These are phyloP conservation scores for Condylostylus longicornis DNA, from an alignment of 1,140 invertebrate genomes.

Conservation along the genomic window DNA sequence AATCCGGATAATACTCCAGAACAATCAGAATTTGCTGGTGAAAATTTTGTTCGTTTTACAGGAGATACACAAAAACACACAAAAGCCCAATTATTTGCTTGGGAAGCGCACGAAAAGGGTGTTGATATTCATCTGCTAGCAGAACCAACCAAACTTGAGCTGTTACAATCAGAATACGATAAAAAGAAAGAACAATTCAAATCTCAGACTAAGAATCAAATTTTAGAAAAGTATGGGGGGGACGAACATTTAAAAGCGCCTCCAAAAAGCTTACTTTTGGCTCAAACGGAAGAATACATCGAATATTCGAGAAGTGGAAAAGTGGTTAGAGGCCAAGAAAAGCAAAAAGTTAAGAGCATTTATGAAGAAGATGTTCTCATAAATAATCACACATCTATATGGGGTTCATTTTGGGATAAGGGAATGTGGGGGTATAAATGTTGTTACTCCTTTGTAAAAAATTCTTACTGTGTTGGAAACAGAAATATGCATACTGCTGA, in stretches of 20 bases:
- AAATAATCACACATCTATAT: slow-evolving; percentile 88
- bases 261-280: slow-evolving; percentile 70
- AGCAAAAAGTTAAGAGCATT: slow-evolving; percentile 57
- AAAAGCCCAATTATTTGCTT: slow-evolving; percentile 89
- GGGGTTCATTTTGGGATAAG: slow-evolving; percentile 88
- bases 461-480: slow-evolving; percentile 77
- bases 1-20: slow-evolving; percentile 48
- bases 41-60: slow-evolving; percentile 88
- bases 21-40: slow-evolving; percentile 83
- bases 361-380: slow-evolving; percentile 91
- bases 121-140: slow-evolving; percentile 93
- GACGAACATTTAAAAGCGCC: slow-evolving; percentile 79
- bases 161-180: slow-evolving; percentile 79
- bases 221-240: slow-evolving; percentile 81
- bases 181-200: slow-evolving; percentile 81
- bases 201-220: slow-evolving; percentile 50
- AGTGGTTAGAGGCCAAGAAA: slow-evolving; percentile 69
- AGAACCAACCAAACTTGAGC: slow-evolving; percentile 92
- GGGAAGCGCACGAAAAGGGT: slow-evolving; percentile 88
- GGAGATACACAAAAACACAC: slow-evolving; percentile 88
- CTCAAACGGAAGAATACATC: slow-evolving; percentile 91
- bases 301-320: slow-evolving; percentile 92
- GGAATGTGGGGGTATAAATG: slow-evolving; percentile 94
- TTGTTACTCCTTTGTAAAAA: slow-evolving; percentile 86
- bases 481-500: not conserved